Conservation (phyloP, 1,140 invertebrate species). For the Atopsyche davidsoni region DNA sequence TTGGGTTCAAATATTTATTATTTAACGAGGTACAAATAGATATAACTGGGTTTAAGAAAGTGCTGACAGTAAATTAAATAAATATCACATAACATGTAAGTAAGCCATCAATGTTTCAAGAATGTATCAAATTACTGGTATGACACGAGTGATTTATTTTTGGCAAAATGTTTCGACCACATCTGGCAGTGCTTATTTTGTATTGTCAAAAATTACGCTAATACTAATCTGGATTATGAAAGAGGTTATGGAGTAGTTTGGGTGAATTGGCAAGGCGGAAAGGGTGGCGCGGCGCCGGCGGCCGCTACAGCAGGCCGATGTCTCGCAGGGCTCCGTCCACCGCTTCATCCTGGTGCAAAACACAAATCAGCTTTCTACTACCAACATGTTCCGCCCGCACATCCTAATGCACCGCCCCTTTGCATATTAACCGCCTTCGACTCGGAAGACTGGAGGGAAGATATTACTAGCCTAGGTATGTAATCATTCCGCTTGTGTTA, state of each 20-base stretch:
- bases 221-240: conserved; percentile 2
- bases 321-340: conserved; percentile 76
- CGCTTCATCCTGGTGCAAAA: conserved; percentile 63
- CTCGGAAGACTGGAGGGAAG: too few species aligned
- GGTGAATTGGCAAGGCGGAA: conserved; percentile 52
- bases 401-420: too few species aligned
- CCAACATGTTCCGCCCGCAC: too few species aligned
- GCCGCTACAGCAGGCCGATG: conserved; percentile 68
- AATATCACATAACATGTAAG: too few species aligned
- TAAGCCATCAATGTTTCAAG: too few species aligned
- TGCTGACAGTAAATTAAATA: too few species aligned
- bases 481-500: too few species aligned
- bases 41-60: too few species aligned
- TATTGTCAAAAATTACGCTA: background rate
- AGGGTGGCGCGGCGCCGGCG: background rate
- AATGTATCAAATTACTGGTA: background rate
- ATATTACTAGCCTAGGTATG: too few species aligned
- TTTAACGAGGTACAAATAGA: too few species aligned
- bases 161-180: background rate
- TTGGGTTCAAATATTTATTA: too few species aligned
- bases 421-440: too few species aligned
- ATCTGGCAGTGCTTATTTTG: background rate
- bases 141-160: background rate
- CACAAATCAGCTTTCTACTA: conserved; percentile 8
- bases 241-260: conserved; percentile 38